Evolutionary conservation across 2,113 vertebrate genomes (phyloP), one percentile per base, ranked within the genome.

Genomic region (Mugil cephalus): DNA sequence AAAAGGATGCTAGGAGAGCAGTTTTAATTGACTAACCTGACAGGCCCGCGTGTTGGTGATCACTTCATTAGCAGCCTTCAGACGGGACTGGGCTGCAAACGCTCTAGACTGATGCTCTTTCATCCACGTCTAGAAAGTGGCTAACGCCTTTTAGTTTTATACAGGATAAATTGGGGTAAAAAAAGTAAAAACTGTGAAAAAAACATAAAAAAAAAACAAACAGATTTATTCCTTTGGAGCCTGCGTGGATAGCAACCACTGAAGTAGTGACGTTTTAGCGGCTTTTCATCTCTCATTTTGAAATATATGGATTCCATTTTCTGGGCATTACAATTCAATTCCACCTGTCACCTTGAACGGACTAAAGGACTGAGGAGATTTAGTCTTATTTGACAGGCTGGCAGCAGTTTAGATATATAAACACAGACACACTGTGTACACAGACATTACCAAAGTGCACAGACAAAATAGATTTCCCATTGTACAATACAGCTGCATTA

Each of bases 311-410:
- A 56, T 50, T 36, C 15, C 1, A 54, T 79, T 71, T 75, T 5
- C 11, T 39, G 11, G 40, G 43, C 7, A 74, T 62, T 79, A 34
- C 51, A 38, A 15, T 72, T 68, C 18, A 60, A 54, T 82, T 39
- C 40, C 17, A 54, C 14, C 46, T 64, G 15, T 77, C 63, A 73
- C 14, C 42, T 36, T 62, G 18, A 61, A 1, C 0, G 0, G 46
- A 68, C 15, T 35, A n/a, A 53, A 63, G 24, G 42, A 18, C 34
- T 43, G 34, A 45, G 8, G 13, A 56, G 52, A 67, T 71, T 76
- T 36, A 15, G 48, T 38, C 12, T 13, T n/a, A 21, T 67, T 54
- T 34, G 5, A 47, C 10, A 40, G 51, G 18, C 11, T 74, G 14
- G 14, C 38, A 38, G 17, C 19, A 40, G 12, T 19, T 40, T 4